A percentile compares a stretch with the other conserved stretches of the same genome.
Conservation (phyloP, 2,113 vertebrate species). For the Oryzias curvinotus region DNA sequence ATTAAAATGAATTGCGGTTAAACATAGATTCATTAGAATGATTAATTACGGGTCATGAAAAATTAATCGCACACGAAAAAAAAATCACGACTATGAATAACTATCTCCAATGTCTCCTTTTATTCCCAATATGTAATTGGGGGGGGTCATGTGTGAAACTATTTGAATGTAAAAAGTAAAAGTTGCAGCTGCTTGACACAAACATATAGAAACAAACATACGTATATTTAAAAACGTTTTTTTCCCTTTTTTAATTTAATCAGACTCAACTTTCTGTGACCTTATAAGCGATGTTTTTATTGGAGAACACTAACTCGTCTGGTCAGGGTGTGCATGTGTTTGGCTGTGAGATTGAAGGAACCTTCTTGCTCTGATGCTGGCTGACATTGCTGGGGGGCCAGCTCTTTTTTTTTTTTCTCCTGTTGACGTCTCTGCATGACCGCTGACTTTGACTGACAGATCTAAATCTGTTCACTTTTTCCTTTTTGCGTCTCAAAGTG, state of each 20-base stretch:
- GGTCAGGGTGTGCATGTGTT: constrained; percentile 38
- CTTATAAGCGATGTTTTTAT: constrained; percentile 16
- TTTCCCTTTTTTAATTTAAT: constrained; percentile 9
- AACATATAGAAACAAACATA: no score
- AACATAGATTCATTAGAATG: no score
- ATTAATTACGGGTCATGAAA: no score
- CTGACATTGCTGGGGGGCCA: constrained; percentile 57
- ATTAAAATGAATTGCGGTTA: no score
- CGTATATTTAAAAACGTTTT: neutral
- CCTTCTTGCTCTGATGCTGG: constrained; percentile 36
- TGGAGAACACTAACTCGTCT: constrained; percentile 9
- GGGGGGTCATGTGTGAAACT: no score
- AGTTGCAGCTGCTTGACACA: no score
- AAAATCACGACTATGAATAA: no score
- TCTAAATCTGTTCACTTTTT: constrained; percentile 9
- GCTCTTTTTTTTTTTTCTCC: constrained; percentile 37
- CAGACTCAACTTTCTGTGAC: neutral
- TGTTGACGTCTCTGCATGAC: constrained; percentile 8
- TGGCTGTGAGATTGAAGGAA: constrained; percentile 40
- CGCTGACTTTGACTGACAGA: constrained; percentile 29
- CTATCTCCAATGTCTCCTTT: no score
- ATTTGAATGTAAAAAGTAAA: no score
- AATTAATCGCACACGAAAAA: no score
- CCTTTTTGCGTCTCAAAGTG: neutral
- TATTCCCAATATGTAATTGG: no score